These are phyloP conservation scores for Tapirus terrestris DNA, from an alignment of 2,113 vertebrate genomes.

Conservation along the genomic window DNA sequence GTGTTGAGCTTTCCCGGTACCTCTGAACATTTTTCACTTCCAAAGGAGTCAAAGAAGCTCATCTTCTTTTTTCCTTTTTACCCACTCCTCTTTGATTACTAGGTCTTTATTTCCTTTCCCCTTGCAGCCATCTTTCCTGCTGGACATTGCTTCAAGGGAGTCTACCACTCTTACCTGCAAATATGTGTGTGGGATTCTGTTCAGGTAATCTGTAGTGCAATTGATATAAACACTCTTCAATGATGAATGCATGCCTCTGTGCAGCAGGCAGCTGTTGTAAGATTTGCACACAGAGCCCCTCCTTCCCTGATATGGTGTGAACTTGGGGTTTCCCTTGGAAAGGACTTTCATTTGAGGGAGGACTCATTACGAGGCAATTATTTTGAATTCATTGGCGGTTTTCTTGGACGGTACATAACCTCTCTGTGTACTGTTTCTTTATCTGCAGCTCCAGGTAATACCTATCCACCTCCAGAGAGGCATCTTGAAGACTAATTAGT, in stretches of 20 bases:
- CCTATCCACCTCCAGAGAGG: slow-evolving; percentile 49
- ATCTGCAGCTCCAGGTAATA: slow-evolving; percentile 38
- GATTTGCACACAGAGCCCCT: background rate
- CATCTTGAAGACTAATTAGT: slow-evolving; percentile 73
- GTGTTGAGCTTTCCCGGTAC: background rate
- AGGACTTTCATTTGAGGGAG: background rate
- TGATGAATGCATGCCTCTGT: background rate
- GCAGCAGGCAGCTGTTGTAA: background rate
- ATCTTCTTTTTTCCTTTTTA: background rate
- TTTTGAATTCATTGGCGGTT: background rate
- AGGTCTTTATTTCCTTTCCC: background rate
- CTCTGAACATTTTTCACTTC: background rate
- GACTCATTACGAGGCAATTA: background rate
- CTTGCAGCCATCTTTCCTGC: background rate
- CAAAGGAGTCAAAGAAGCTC: background rate
- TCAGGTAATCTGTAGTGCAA: background rate
- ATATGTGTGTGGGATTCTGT: background rate
- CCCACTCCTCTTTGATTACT: background rate
- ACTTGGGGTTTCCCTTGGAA: background rate
- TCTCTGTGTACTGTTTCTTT: slow-evolving; percentile 30
- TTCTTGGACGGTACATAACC: background rate
- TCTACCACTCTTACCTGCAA: background rate
- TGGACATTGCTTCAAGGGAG: background rate
- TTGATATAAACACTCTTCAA: background rate
- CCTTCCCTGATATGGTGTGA: background rate